These are phyloP conservation scores for Chaetophractus vellerosus DNA, from an alignment of 2,797 vertebrate genomes.

Conservation along the genomic window DNA sequence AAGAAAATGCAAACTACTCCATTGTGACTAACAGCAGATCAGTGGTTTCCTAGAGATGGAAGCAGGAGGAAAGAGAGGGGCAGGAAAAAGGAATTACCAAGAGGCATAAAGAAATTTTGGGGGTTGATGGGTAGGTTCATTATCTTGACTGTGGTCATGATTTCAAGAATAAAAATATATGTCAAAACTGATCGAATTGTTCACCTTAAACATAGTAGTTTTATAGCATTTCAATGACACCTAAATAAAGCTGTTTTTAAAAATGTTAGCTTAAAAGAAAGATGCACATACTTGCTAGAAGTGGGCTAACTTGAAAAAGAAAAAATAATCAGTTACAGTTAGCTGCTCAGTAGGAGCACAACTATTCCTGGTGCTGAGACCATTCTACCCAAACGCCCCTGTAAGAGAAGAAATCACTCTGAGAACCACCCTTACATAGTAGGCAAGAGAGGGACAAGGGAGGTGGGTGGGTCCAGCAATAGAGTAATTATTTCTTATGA, in stretches of 20 bases:
- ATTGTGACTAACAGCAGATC: background rate
- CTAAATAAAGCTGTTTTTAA: conserved; percentile 37
- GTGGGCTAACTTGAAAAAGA: conserved; percentile 51
- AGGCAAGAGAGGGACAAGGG: background rate
- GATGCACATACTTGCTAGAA: background rate
- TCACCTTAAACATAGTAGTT: conserved; percentile 13
- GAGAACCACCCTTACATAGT: background rate
- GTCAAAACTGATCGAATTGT: conserved; percentile 11
- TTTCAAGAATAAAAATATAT: background rate
- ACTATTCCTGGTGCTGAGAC: background rate
- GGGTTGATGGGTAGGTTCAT: background rate
- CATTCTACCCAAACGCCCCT: background rate
- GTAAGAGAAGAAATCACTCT: background rate
- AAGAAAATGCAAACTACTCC: background rate
- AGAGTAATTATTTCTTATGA: background rate
- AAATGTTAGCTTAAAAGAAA: conserved; percentile 11
- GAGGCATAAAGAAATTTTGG: background rate
- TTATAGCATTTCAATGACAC: background rate
- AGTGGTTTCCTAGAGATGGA: background rate
- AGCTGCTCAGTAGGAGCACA: background rate
- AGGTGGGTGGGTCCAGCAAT: background rate
- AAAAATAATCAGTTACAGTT: background rate
- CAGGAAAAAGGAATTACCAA: conserved; percentile 9
- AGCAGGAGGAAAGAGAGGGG: background rate
- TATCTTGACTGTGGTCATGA: background rate